These are phyloP conservation scores for Phenganax marumi DNA, from an alignment of 92 coral and sea anemone genomes.

Conservation along the genomic window DNA sequence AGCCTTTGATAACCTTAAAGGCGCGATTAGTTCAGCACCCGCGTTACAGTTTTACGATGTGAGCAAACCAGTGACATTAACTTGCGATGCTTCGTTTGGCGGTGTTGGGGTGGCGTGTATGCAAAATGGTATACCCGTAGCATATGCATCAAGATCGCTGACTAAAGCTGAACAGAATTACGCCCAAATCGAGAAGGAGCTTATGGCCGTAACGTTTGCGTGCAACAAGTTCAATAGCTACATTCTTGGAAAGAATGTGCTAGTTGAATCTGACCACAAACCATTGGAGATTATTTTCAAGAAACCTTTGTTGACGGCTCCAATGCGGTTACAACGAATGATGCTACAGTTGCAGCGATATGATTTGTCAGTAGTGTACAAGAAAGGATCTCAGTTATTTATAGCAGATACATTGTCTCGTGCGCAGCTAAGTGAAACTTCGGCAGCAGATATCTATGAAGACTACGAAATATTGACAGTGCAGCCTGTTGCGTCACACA, in stretches of 20 bases:
- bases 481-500: slow-evolving; percentile 47
- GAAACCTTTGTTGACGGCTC: slow-evolving; percentile 49
- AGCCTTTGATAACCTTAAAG: slow-evolving; percentile 44
- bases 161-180: slow-evolving; percentile 34
- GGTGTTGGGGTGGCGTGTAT: slow-evolving; percentile 42
- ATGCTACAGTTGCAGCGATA: slow-evolving; percentile 51
- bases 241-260: slow-evolving; percentile 44
- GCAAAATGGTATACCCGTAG: slow-evolving; percentile 51
- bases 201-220: slow-evolving; percentile 46
- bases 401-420: slow-evolving; percentile 48
- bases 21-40: slow-evolving; percentile 40
- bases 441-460: neutral
- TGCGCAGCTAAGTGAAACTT: slow-evolving; percentile 33
- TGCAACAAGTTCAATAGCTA: slow-evolving; percentile 45
- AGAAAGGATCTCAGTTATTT: slow-evolving; percentile 37
- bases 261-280: slow-evolving; percentile 39
- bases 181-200: slow-evolving; percentile 55
- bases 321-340: slow-evolving; percentile 53
- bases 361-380: slow-evolving; percentile 36
- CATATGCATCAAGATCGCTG: slow-evolving; percentile 44
- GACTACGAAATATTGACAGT: slow-evolving; percentile 42
- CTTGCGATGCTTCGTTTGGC: slow-evolving; percentile 45
- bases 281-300: slow-evolving; percentile 42
- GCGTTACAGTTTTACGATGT: slow-evolving; percentile 44
- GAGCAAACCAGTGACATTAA: slow-evolving; percentile 33